Evolutionary conservation across 1,140 invertebrate genomes (phyloP), one percentile per base, ranked within the genome.

Genomic region (Schlechtendalia chinensis): DNA sequence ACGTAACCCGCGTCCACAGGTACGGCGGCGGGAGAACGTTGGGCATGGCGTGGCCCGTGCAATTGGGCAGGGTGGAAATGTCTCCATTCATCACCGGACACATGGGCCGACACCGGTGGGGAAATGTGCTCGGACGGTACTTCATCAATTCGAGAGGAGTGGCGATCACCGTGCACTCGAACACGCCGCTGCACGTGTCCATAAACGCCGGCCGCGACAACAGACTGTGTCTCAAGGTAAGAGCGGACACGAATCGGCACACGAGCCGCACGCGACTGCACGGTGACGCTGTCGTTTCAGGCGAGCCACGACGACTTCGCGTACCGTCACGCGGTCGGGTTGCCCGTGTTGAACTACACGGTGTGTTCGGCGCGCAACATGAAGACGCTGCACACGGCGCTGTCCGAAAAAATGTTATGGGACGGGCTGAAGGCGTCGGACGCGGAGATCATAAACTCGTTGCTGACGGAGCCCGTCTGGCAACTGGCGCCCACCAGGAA

Each of bases 81-180:
- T 89, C 90, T 1, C 92, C 94, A 0, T 96, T 96, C 83, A 88
- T 95, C 19, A 96, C 93, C 6, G 94, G 93, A 0, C 91, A 93
- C 82, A 88, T 91, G n/a, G 84, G 83, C 0, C 88, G 90, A 32
- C 88, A 91, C 83, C 90, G 93, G 82, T 96, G 93, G 87, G 93
- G 94, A 0, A 92, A 93, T 82, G 92, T 93, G 0, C 84, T 96
- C 0, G 91, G 93, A 74, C 86, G 93, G 56, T 95, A 94, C 83
- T 94, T 96, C 82, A 90, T 96, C 29, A 94, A 91, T 83, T 94
- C 93, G 0, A 91, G 91, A 85, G 94, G 94, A 12, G 92, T 92
- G 17, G 92, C 92, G 0, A 90, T 96, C 27, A 88, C 92, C 27
- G 88, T 96, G 1, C 91, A 92, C 81, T 89, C 93, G 12, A 87